Conservation (phyloP, 2,888 invertebrate species). For the Elmis aenea region DNA sequence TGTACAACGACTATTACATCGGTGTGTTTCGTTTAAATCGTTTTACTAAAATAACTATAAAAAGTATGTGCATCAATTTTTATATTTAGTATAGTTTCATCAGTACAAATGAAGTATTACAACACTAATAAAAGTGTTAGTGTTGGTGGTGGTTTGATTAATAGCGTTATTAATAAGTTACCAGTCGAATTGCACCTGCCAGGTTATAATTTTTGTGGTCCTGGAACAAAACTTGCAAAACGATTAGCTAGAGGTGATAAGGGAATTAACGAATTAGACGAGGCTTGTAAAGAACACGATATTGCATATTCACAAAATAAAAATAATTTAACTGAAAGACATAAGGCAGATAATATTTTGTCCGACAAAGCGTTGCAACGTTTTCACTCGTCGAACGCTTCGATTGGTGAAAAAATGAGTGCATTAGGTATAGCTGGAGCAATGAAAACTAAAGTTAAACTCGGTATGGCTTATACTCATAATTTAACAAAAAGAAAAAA, state of each 20-base stretch:
- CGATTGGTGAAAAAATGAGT: too few species aligned
- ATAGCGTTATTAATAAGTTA: constrained; percentile 24
- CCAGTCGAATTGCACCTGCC: constrained; percentile 27
- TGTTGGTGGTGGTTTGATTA: constrained; percentile 18
- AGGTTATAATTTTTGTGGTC: too few species aligned
- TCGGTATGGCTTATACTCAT: too few species aligned
- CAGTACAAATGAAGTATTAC: neutral
- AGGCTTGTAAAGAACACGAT: constrained; percentile 30
- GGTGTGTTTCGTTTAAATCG: too few species aligned
- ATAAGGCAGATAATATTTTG: constrained; percentile 30
- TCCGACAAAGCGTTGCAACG: constrained; percentile 27
- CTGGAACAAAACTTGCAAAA: too few species aligned
- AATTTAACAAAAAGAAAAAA: too few species aligned
- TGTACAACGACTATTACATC: too few species aligned
- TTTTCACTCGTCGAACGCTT: constrained; percentile 24
- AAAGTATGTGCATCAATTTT: too few species aligned
- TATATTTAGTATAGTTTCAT: too few species aligned
- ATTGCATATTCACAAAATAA: constrained; percentile 22
- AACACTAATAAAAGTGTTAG: too few species aligned
- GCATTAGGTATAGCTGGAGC: constrained; percentile 26
- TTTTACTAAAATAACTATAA: too few species aligned
- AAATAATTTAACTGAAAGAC: constrained; percentile 19
- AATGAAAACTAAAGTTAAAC: constrained; percentile 33
- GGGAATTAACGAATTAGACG: constrained; percentile 29
- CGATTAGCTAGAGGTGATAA: constrained; percentile 31